Evolutionary conservation across 2,888 invertebrate genomes (phyloP).

Genomic region (Eristalis intricaria): DNA sequence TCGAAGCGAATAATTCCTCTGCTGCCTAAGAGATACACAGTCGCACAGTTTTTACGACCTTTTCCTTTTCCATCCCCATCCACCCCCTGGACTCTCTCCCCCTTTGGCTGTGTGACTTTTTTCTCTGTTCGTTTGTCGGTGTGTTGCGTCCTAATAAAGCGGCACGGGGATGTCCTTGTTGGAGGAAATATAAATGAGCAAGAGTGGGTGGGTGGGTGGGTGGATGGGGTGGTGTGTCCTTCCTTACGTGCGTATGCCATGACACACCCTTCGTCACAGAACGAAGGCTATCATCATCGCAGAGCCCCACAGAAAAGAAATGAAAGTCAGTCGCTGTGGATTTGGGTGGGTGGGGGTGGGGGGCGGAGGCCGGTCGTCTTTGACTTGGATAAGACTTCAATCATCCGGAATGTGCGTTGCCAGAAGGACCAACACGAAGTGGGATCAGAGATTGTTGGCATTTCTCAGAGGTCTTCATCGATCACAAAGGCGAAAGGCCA

Average conservation of each 20-base stretch:
- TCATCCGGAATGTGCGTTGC: constrained; percentile 36
- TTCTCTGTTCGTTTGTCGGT: not conserved
- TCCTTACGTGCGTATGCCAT: constrained; percentile 4
- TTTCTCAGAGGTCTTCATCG: constrained; percentile 36
- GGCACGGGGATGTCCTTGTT: constrained; percentile 25
- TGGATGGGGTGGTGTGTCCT: not conserved
- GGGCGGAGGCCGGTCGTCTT: constrained; percentile 1
- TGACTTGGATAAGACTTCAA: constrained; percentile 48
- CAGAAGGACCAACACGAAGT: constrained; percentile 13
- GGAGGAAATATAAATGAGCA: constrained; percentile 16
- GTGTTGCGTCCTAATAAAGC: constrained; percentile 35
- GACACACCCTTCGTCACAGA: constrained; percentile 30
- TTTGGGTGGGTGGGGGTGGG: too few relatives aligned
- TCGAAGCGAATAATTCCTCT: constrained; percentile 30
- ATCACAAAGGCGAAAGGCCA: constrained; percentile 24
- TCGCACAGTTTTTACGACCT: constrained; percentile 39
- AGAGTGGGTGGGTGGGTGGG: not conserved
- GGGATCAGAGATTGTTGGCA: constrained; percentile 11
- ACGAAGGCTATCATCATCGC: constrained; percentile 36
- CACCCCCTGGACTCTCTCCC: not conserved
- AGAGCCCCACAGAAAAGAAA: constrained; percentile 36
- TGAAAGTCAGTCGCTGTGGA: not conserved
- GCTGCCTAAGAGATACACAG: constrained; percentile 35
- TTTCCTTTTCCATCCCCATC: not conserved
- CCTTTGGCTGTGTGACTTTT: not conserved